Base-by-base conservation (phyloP, 2,888 invertebrate genomes). In the Drosophila melanocephala region DNA sequence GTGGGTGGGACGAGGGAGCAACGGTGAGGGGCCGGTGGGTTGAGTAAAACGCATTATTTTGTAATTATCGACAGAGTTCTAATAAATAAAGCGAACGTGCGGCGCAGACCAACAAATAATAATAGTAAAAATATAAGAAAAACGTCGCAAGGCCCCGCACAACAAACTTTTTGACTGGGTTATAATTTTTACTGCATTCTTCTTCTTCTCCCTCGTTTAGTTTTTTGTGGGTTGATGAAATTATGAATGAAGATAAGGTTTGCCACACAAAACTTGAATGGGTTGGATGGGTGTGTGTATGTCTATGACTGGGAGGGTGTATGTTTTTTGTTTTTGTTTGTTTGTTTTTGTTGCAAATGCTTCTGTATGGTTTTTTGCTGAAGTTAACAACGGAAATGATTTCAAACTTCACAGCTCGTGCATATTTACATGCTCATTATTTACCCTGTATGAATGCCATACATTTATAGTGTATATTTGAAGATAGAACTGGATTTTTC, bases 41-140 rank as follows among this genome's bases (percentile, higher is more conserved):
- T 33, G 64, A 77, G 84, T 72, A 77, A 81, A 89, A 92, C 87
- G 80, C 90, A 91, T 91, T 91, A 91, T 91, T 92, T 91, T 84
- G 88, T 91, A 92, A 91, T 91, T 92, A 91, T 91, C 90, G 91
- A 89, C 84, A 84, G 83, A 89, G 86, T 90, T 90, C 91, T 91
- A 90, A 91, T 91, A 91, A 89, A 91, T 91, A 87, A 85, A 79
- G 73, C 81, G 81, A 78, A 83, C 78, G 63, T 75, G 68, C 75
- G 55, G 63, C 75, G 58, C 39, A 44, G 56, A 55, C 58, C 47
- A 47, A 75, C 37, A 65, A 42, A 30, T 67, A 71, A 50, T 68
- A 28, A 59, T 51, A 57, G 19, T 33, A 53, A 16, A n/a, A 66
- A 19, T 72, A 47, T 39, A 69, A 22, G 12, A 12, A 33, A n/a